Evolutionary conservation across 2,888 invertebrate genomes (phyloP), one percentile per base, ranked within the genome.

Genomic region (Meiosimyza platycephala): DNA sequence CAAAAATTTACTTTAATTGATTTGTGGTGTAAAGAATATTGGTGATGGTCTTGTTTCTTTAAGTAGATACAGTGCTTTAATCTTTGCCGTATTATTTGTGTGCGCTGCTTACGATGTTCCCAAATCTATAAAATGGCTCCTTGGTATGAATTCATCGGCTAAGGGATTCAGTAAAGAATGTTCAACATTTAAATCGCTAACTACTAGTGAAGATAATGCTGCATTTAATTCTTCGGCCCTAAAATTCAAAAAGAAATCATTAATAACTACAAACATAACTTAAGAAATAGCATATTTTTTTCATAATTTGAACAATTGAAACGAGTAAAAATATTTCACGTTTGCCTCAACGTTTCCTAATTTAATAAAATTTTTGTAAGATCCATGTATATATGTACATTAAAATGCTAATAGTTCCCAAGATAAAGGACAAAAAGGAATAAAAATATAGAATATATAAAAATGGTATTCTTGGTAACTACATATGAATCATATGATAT

Each of bases 111-210:
- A 85, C 72, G 86, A 85, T 76, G 82, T 80, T 59, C 81, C 81
- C 69, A 84, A 79, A 70, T 85, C 85, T 65, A 86, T 78, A 71
- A 85, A 68, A 72, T 81, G 85, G 78, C 80, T 79, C 74, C 79
- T 84, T 78, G 95, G 95, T 72, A 95, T 91, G 82, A 95, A 95
- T 88, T 95, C 95, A 0, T 93, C 94, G 1, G 95, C 95, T 78
- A 95, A 89, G 0, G 95, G 95, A 88, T 95, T 95, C 74, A 95
- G 88, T 55, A 92, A 93, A 69, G 94, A 94, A 85, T 93, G 89
- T 3, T 92, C 89, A 68, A 85, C 82, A 79, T 85, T 83, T 76
- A 83, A 83, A 71, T 84, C 80, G 74, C 82, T 82, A 66, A 85
- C 83, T 55, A 82, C 84, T 72, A 87, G 79, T 63, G 84, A 83